These are phyloP conservation scores for Ips typographus DNA, from an alignment of 1,140 invertebrate species.

Conservation along the genomic window DNA sequence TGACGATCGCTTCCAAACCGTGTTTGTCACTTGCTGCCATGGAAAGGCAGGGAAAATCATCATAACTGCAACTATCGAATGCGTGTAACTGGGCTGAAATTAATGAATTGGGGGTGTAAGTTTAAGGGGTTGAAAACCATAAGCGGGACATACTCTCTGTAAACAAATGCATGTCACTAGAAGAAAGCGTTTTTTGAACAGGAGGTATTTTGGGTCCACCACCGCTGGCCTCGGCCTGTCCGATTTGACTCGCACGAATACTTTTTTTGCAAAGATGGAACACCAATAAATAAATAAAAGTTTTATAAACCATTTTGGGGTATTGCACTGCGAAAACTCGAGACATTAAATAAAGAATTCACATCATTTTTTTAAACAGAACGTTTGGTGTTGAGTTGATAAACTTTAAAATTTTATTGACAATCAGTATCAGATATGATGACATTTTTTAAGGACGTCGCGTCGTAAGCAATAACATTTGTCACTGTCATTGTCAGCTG, in stretches of 20 bases:
- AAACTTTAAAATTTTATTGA: too few relatives aligned
- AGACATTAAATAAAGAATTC: too few relatives aligned
- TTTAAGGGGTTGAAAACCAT: neutral
- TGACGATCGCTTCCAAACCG: conserved; percentile 85
- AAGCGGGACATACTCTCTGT: conserved; percentile 27
- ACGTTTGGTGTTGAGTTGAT: too few relatives aligned
- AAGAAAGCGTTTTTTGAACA: conserved; percentile 32
- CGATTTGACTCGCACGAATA: conserved; percentile 19
- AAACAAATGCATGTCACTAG: conserved; percentile 16
- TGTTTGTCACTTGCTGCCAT: conserved; percentile 74
- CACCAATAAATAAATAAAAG: conserved; percentile 44
- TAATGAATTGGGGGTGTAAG: neutral
- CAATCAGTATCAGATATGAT: too few relatives aligned
- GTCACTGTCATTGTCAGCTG: too few relatives aligned
- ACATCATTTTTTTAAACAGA: too few relatives aligned
- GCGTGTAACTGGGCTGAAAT: conserved; percentile 49
- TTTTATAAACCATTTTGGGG: conserved; percentile 26
- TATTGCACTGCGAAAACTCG: neutral
- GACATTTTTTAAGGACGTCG: too few relatives aligned
- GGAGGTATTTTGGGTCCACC: conserved; percentile 15
- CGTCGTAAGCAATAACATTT: too few relatives aligned
- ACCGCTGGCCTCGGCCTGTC: conserved; percentile 1
- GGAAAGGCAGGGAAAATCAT: conserved; percentile 72
- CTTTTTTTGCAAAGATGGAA: conserved; percentile 31
- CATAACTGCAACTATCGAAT: conserved; percentile 57